These are phyloP conservation scores for Anser cygnoides DNA, from an alignment of 2,113 vertebrate species.

Conservation along the genomic window DNA sequence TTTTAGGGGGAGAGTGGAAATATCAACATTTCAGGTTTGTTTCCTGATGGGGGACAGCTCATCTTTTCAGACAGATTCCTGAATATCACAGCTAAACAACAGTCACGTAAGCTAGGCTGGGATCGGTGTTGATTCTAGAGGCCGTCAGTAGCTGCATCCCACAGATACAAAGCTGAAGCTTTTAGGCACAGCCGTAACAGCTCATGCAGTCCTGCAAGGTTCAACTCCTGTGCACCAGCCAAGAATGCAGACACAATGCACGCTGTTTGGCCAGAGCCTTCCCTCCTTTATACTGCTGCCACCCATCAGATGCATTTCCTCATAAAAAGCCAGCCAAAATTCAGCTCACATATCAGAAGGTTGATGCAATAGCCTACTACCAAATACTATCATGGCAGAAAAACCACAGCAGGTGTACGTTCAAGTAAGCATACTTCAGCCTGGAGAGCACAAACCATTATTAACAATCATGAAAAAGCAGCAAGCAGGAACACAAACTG, in stretches of 20 bases:
- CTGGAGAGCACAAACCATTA: background rate
- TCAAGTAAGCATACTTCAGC: background rate
- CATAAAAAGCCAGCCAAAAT: background rate
- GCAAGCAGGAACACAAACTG: background rate
- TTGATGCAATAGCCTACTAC: background rate
- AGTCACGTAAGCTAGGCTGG: background rate
- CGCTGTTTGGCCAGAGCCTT: background rate
- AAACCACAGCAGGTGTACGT: background rate
- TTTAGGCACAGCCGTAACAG: rapidly evolving
- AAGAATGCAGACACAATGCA: background rate
- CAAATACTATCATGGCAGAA: background rate
- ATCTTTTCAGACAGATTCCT: background rate
- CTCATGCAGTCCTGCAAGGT: background rate
- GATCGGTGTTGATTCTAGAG: too few species aligned
- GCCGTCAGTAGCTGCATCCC: background rate
- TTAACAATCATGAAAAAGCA: background rate
- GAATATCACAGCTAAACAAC: background rate
- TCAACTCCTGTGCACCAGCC: background rate
- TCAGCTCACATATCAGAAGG: background rate
- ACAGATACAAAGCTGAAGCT: background rate
- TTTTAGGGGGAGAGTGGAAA: background rate
- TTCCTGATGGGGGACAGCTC: background rate
- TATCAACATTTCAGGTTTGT: background rate
- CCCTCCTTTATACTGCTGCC: background rate
- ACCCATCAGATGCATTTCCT: background rate